These are phyloP conservation scores for Capromys pilorides DNA, from an alignment of 2,797 vertebrate species.

Conservation along the genomic window DNA sequence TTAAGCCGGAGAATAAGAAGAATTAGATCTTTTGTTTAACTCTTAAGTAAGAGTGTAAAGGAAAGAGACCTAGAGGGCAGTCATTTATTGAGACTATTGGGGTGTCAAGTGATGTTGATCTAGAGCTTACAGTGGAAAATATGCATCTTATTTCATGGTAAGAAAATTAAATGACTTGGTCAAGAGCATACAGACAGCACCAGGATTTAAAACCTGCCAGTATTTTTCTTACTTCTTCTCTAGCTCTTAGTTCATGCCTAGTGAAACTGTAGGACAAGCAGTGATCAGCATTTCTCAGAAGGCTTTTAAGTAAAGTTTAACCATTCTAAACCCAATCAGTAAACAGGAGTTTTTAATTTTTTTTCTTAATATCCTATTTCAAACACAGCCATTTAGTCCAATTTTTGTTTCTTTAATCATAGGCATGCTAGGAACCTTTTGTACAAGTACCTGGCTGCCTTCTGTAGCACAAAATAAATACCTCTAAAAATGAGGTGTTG, in stretches of 20 bases:
- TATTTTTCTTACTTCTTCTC: constrained; percentile 14
- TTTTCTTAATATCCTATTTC: not conserved
- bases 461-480: not conserved
- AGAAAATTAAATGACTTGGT: constrained; percentile 44
- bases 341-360: not conserved
- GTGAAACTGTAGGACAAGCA: constrained; percentile 30
- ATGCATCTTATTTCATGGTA: not conserved
- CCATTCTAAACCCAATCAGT: constrained; percentile 25
- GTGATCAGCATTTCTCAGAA: constrained; percentile 49
- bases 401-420: not conserved
- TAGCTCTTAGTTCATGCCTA: constrained; percentile 31
- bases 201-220: constrained; percentile 19
- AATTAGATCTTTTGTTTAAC: constrained; percentile 14
- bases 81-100: not conserved
- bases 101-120: not conserved
- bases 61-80: not conserved
- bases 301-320: constrained; percentile 41
- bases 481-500: not conserved
- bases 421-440: not conserved
- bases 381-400: constrained; percentile 22
- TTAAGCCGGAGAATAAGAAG: constrained; percentile 16
- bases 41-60: not conserved
- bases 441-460: constrained; percentile 24
- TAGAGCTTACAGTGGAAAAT: constrained; percentile 23
- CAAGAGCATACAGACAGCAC: constrained; percentile 19